Base-by-base conservation (phyloP, 1,140 invertebrate species). In the Anoplophora glabripennis region DNA sequence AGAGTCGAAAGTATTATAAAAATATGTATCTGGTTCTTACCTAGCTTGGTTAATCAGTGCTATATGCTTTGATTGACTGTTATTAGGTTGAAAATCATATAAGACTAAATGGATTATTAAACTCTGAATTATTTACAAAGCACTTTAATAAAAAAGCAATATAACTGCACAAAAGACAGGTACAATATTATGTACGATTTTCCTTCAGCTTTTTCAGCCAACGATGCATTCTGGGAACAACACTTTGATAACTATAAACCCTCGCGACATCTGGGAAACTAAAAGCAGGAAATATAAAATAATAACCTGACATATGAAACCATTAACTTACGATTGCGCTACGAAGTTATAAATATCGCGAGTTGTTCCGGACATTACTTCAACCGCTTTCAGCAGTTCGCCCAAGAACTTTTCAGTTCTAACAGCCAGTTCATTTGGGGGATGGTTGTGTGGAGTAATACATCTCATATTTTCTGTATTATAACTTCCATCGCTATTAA, bases 131-230 rank as follows among this genome's bases (percentile, higher is more conserved):
- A 41, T 3, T 41, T 41, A 7, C 2, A 41, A 41, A 2, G 7
- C 40, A 41, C 40, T 41, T 41, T 17, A 41, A 12, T 41, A 7
- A 7, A 41, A 41, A 41, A 41, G 7, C 7, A 12, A 2, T 12
- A 41, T 12, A 41, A 2, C 2, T 12, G 7, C 40, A 41, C 2
- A 41, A 3, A 17, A 12, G n/a, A n/a, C n/a, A 28, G 2, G 5
- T 28, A 28, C 21, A 28, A 28, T 5, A 28, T 28, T 45, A 48
- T 48, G 46, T 1, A 48, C 28, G 21, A 28, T 28, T 28, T 28
- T 28, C 21, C 21, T 48, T 48, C 12, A 34, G 33, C 35, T 48
- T 48, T 48, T 48, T 48, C 10, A 48, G 17, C 46, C 46, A 48
- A 34, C 35, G 46, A 35, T 48, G 46, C 46, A 48, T 48, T n/a